Evolutionary conservation across 2,113 vertebrate species (phyloP), one percentile per base, ranked within the genome.

Genomic region (Turdus rufiventris): DNA sequence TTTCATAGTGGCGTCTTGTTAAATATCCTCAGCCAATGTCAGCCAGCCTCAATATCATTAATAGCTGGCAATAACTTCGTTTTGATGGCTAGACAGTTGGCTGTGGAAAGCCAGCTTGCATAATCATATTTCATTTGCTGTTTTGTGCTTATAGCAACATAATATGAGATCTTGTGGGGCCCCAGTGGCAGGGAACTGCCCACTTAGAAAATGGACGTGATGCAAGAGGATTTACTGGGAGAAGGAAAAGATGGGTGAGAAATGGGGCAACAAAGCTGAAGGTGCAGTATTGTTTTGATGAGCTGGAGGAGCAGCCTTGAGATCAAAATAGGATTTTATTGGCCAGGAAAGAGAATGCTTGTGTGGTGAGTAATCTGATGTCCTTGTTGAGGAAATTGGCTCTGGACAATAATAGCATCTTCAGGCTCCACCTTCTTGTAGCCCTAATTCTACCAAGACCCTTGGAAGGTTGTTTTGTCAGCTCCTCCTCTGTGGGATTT

Each of bases 1-100:
- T 66, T 85, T 81, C 1, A 0, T 38, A 8, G 36, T 61, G 42
- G 23, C 0, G 0, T 36, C 36, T 48, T 2, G 1, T 75, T 75
- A 61, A 57, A 63, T n/a, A 26, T 40, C 53, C 57, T 77, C 77
- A 78, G 61, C 40, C 83, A 45, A 50, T 63, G 40, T 78, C 31
- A 5, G 34, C 19, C 56, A 3, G 38, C 24, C 57, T n/a, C 45
- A 43, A 18, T 38, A 18, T 38, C 76, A 14, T 82, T 53, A 68
- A 54, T 2, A 75, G 48, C 36, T 91, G 74, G 36, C 70, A 57
- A 0, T 12, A 62, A 53, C 58, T 78, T 57, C 2, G 7, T 63
- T 84, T 48, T 36, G 29, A 16, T 95, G 66, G 62, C 80, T 75
- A 3, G 76, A 38, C 31, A 57, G 12, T 58, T 77, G 45, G 53